A percentile compares a stretch with the other conserved stretches of the same genome.
These are phyloP conservation scores for Aporrectodea caliginosa DNA, from an alignment of 1,140 invertebrate genomes.

Conservation along the genomic window DNA sequence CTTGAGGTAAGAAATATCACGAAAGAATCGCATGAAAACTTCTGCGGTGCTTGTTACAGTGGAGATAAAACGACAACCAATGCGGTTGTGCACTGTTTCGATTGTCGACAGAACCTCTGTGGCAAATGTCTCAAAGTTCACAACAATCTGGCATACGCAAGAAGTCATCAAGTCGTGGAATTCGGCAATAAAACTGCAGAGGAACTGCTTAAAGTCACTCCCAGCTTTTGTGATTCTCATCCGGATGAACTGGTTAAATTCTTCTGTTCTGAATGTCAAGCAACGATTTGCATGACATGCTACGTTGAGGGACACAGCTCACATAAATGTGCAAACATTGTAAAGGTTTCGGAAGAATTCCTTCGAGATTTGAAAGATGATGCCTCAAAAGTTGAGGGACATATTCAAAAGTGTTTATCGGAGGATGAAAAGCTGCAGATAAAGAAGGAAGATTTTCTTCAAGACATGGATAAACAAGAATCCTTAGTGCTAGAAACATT, in stretches of 20 bases:
- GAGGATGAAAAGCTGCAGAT: background rate
- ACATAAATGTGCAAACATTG: background rate
- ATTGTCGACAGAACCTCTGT: background rate
- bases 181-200: background rate
- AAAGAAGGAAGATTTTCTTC: background rate
- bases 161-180: background rate
- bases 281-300: background rate
- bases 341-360: background rate
- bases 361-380: background rate
- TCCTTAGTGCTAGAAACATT: background rate
- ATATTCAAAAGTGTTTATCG: background rate
- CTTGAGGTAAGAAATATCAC: background rate
- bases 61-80: background rate
- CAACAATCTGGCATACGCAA: background rate
- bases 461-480: background rate
- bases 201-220: background rate
- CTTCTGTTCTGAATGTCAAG: background rate
- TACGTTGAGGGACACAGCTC: background rate
- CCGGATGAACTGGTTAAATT: background rate
- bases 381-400: background rate
- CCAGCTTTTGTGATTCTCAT: background rate
- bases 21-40: background rate
- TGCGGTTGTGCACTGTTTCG: background rate
- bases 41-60: background rate
- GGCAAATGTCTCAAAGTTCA: background rate